phyloP scores from a whole-genome alignment of 2,888 invertebrate species.

The Trypoxylon attenuatum region DNA sequence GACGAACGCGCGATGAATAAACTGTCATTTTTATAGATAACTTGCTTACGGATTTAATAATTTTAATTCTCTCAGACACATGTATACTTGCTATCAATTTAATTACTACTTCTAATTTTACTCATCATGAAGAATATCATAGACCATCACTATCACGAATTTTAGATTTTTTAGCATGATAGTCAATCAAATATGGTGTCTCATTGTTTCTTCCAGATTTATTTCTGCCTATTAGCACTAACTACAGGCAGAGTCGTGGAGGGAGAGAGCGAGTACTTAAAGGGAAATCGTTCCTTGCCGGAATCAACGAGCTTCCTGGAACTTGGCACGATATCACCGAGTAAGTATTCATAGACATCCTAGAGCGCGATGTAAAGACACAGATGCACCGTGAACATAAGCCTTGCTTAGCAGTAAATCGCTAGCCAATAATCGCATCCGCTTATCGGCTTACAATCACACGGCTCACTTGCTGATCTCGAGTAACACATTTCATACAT shows the following conservation, averaged over 20 bases:
- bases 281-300: conserved; percentile 75
- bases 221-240: conserved; percentile 80
- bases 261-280: conserved; percentile 81
- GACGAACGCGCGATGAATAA: too few relatives aligned
- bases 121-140: too few relatives aligned
- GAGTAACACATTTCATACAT: background rate
- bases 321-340: conserved; percentile 73
- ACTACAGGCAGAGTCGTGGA: conserved; percentile 81
- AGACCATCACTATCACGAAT: too few relatives aligned
- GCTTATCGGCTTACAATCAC: background rate
- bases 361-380: background rate
- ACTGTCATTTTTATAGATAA: too few relatives aligned
- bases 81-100: too few relatives aligned
- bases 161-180: too few relatives aligned
- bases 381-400: too few relatives aligned
- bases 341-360: conserved; percentile 62
- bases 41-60: too few relatives aligned
- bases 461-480: background rate
- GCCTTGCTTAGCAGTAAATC: background rate
- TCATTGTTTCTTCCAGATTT: too few relatives aligned
- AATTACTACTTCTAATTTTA: too few relatives aligned
- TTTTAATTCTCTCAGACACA: too few relatives aligned
- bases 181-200: too few relatives aligned
- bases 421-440: background rate
- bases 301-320: conserved; percentile 74